Evolutionary conservation across 2,113 vertebrate species (phyloP).

Genomic region (Campylorhamphus procurvoides): DNA sequence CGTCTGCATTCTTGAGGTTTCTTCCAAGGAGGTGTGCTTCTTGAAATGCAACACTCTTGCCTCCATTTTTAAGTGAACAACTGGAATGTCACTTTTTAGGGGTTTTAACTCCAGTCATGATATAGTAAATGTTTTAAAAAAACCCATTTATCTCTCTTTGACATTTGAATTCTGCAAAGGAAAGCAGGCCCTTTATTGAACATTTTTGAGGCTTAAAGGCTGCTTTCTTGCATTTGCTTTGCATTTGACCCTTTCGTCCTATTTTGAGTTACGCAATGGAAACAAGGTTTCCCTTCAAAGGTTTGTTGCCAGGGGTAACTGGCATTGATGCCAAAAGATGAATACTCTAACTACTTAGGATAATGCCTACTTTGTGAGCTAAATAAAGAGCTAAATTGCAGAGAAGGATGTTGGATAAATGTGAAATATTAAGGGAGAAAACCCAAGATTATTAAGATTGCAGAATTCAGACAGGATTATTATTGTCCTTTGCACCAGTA

Average conservation of each 20-base stretch:
- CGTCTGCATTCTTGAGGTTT: neutral
- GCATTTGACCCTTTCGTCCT: conserved; percentile 71
- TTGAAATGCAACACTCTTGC: neutral
- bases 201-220: conserved; percentile 42
- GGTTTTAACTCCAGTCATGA: neutral
- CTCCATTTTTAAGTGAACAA: neutral
- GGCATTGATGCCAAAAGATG: conserved; percentile 72
- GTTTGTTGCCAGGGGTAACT: conserved; percentile 79
- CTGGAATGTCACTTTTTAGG: neutral
- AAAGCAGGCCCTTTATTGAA: conserved; percentile 42
- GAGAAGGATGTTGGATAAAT: conserved; percentile 70
- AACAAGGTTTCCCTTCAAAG: conserved; percentile 75
- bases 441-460: conserved; percentile 32
- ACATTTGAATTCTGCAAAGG: conserved; percentile 30
- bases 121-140: neutral
- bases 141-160: neutral
- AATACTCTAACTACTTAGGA: conserved; percentile 78
- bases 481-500: neutral
- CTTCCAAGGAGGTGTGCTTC: neutral
- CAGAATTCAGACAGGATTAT: conserved; percentile 35
- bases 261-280: conserved; percentile 71
- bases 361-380: conserved; percentile 81
- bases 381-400: conserved; percentile 81
- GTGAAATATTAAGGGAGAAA: conserved; percentile 68
- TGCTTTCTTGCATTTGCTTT: conserved; percentile 49